phyloP scores from a whole-genome alignment of 2,113 vertebrate genomes.

The Cyprinodon variegatus region DNA sequence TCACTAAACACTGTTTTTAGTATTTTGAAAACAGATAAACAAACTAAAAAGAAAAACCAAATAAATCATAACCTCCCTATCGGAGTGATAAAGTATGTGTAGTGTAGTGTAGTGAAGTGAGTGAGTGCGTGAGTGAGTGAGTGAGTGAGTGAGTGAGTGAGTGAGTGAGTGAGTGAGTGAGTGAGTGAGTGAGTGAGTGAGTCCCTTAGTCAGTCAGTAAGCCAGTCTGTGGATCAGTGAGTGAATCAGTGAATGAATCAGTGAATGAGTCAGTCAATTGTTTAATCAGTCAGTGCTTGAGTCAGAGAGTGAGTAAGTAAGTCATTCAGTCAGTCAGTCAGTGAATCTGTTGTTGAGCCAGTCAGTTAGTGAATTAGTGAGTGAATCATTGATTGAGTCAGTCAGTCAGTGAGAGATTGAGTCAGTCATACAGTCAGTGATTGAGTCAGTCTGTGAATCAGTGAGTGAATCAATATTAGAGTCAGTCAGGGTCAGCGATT shows the following conservation, averaged over 20 bases:
- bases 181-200: background rate
- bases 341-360: background rate
- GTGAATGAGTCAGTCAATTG: background rate
- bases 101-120: background rate
- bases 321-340: background rate
- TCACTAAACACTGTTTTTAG: too few relatives aligned
- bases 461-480: too few relatives aligned
- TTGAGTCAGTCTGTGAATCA: background rate
- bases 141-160: background rate
- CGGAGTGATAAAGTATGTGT: too few relatives aligned
- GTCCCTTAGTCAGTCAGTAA: background rate
- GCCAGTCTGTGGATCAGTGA: background rate
- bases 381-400: background rate
- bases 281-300: background rate
- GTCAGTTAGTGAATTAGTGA: background rate
- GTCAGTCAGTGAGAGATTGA: background rate
- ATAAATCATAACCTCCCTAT: too few relatives aligned
- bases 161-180: background rate
- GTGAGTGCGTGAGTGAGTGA: background rate
- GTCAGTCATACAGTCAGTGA: background rate
- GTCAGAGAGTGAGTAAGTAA: background rate
- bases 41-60: too few relatives aligned
- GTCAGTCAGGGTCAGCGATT: too few relatives aligned
- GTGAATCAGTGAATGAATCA: background rate
- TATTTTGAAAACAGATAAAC: too few relatives aligned